A percentile compares a stretch with the other conserved stretches of the same genome.
These are phyloP conservation scores for Eupithecia dodoneata DNA, from an alignment of 2,888 invertebrate species.

Conservation along the genomic window DNA sequence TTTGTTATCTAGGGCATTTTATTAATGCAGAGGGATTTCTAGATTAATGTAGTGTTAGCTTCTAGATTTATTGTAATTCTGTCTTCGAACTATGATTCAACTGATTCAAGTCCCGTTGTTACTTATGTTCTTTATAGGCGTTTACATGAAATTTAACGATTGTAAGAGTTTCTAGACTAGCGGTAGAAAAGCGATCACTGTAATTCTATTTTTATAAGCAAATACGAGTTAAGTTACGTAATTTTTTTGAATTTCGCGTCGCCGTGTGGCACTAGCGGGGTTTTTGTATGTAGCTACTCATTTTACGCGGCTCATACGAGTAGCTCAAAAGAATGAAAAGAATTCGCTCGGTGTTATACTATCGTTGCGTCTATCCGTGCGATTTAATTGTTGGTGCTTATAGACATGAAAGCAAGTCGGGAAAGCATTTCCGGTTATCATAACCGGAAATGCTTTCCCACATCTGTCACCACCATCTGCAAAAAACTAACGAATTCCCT, in stretches of 20 bases:
- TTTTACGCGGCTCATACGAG: background rate
- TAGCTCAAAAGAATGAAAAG: background rate
- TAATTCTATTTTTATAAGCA: background rate
- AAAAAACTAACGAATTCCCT: no score
- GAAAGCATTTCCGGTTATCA: no score
- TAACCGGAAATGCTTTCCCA: no score
- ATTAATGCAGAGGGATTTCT: conserved; percentile 34
- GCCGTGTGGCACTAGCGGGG: background rate
- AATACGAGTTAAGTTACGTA: background rate
- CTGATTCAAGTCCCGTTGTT: conserved; percentile 9
- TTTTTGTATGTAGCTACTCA: background rate
- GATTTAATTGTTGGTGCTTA: no score
- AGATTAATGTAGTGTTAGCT: conserved; percentile 34
- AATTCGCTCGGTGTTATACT: background rate
- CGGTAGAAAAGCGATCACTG: background rate
- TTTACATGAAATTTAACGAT: background rate
- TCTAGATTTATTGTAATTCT: conserved; percentile 14
- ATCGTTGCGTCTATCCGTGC: background rate
- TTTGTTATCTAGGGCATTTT: conserved; percentile 39
- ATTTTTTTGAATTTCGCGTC: background rate
- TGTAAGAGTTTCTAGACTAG: background rate
- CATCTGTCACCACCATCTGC: no score
- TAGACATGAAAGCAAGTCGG: no score
- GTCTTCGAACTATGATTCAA: conserved; percentile 6
- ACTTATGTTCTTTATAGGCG: background rate